These are phyloP conservation scores for Onchidella celtica DNA, from an alignment of 2,888 invertebrate species.

Conservation along the genomic window DNA sequence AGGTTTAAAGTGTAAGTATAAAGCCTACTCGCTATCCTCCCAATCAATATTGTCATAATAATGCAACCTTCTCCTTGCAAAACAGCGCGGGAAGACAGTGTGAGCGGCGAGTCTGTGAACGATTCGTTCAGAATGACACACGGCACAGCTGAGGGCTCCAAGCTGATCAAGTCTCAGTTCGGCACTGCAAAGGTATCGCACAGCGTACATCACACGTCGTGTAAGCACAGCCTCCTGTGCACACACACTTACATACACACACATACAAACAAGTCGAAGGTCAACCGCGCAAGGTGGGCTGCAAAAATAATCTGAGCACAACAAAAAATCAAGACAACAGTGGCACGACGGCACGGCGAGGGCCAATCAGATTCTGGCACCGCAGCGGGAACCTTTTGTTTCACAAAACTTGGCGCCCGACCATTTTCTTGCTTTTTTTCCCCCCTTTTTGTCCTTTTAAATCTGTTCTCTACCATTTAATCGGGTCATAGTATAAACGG, in stretches of 20 bases:
- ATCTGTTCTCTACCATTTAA: too few species aligned
- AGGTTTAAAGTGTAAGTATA: too few species aligned
- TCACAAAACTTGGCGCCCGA: too few species aligned
- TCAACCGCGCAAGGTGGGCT: neutral
- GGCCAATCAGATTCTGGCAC: neutral
- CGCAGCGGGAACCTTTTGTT: too few species aligned
- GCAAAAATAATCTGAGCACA: neutral
- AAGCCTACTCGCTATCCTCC: neutral
- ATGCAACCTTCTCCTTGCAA: neutral
- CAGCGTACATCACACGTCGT: neutral
- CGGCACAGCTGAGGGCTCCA: too few species aligned
- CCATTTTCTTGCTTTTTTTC: neutral
- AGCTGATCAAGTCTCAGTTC: neutral
- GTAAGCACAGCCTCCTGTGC: too few species aligned
- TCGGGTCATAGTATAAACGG: too few species aligned
- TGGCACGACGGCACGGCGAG: neutral
- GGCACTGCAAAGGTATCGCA: neutral
- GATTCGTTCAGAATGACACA: too few species aligned
- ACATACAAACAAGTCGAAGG: neutral
- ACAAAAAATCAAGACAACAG: neutral
- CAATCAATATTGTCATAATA: neutral
- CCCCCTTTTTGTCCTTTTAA: slow-evolving; percentile 5
- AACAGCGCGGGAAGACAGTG: neutral
- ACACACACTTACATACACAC: too few species aligned
- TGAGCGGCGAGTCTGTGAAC: too few species aligned